Evolutionary conservation across 2,113 vertebrate genomes (phyloP), one percentile per base, ranked within the genome.

Genomic region (Ciconia maguari): DNA sequence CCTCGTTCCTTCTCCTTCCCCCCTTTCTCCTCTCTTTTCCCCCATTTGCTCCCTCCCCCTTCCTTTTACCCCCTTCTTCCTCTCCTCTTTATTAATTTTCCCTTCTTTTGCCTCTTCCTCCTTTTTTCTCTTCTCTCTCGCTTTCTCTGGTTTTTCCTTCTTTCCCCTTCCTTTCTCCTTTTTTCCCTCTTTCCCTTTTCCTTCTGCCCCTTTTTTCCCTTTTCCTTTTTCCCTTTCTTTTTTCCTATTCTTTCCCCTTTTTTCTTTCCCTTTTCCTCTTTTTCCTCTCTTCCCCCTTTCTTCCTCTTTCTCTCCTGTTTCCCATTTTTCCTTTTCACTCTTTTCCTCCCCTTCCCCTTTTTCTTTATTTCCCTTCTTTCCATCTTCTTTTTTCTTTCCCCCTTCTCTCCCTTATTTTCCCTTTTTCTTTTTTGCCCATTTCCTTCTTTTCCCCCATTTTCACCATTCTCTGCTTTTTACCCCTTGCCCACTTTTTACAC

Each of bases 321-420:
- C 16, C 9, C 4, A 2, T 10, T 9, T 48, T 62, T 20, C 26
- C 12, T 44, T 65, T 75, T 32, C 15, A 46, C 16, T 25, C 11
- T 4, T 78, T 75, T 87, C 6, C 14, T 41, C 1, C 6, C 17
- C 18, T 10, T 30, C 20, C 7, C 2, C 7, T 25, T 34, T 57
- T 27, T 5, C 4, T 17, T 70, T 18, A 1, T 44, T 25, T 62
- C 6, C 10, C 7, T 7, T 4, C 41, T 51, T 17, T 24, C 2
- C 8, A 34, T 5, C 30, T 62, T 38, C 7, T 15, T 55, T 58
- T n/a, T 20, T 8, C 13, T 42, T 24, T 6, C 4, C 2, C 8
- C 2, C 5, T 27, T 55, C 30, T 57, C 0, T 24, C 9, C 5
- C 4, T 36, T 21, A 10, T 7, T 4, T 3, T 13, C 16, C 2